Base-by-base conservation (phyloP, 2,113 vertebrate species). In the Lagopus leucura region DNA sequence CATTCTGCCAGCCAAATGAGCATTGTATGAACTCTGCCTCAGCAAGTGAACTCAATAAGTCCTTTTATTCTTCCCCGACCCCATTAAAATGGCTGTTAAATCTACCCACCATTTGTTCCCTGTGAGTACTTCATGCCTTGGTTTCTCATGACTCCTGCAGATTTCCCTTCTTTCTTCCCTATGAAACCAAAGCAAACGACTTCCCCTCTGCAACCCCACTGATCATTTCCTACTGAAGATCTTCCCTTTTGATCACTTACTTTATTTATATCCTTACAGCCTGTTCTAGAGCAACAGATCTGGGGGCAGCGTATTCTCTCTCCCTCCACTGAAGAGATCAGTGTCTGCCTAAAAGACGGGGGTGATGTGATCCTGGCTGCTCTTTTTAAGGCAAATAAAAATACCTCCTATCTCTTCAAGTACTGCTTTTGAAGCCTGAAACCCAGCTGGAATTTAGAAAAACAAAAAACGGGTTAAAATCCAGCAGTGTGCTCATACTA, bases 311-410 rank as follows among this genome's bases (percentile, higher is more conserved):
- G 20, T n/a, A 14, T 40, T 92, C 82, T 74, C 50, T 58, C 65
- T 70, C 16, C 21, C 64, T 93, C 64, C 43, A 52, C 87, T 77
- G 82, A 82, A 80, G 87, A 86, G 78, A 89, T 82, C 81, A 82
- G 13, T 86, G 64, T 67, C 69, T 85, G 64, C 55, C 69, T 95
- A 89, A 93, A 71, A 82, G 91, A 89, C 91, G 47, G 75, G 91
- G 71, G 84, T 93, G 89, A 94, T 92, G 78, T 95, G 82, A 94
- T 83, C 84, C 89, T 91, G 91, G 85, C 79, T 96, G 95, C 50
- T 83, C 75, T 86, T 94, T 93, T 94, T 92, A 82, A 91, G 78
- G 75, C 75, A 92, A 91, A 89, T 88, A 91, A 94, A 96, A 96
- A 92, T 52, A 87, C 60, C 94, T 87, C 50, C 82, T 85, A 67